Evolutionary conservation across 2,888 invertebrate genomes (phyloP), one percentile per base, ranked within the genome.

Genomic region (Lasioglossum villosulum): DNA sequence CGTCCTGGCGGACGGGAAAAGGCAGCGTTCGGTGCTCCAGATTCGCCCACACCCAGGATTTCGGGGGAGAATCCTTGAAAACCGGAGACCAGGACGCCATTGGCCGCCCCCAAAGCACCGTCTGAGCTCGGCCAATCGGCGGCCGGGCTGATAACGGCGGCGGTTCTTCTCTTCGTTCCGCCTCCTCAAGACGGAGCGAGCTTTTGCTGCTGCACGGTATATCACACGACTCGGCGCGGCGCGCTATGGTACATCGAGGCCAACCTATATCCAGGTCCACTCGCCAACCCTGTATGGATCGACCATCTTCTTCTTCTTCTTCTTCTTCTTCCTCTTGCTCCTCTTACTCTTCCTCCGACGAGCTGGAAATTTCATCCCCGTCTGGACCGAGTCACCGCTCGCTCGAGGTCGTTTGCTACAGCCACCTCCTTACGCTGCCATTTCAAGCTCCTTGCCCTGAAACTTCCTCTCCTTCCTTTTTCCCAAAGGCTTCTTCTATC

Each of bases 71-170:
- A 94, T 94, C 93, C 92, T 89, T 93, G 94, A 94, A 94, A 93
- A 93, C 86, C 91, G 91, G 94, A 94, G 93, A 95, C 95, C 95
- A 95, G 92, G 86, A 86, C 90, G 90, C 92, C 88, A 95, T 95
- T 95, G 95, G 95, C 84, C 91, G 94, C 84, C 88, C 80, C 80
- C 66, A 68, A 75, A 84, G 81, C 82, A 83, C 76, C 84, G 78
- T 80, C 88, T 84, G 88, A 90, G 90, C 90, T 92, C 92, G 93
- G 89, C 95, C 95, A 95, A 95, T 94, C 94, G 92, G 83, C 86
- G 90, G 76, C 80, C 91, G 88, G 88, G 91, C 84, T 95, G 95
- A 95, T 95, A 95, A 95, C 94, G 93, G 91, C 89, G 94, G 92
- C 92, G 91, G 91, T 91, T 90, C 91, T 92, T 92, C 92, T 92